A percentile compares a stretch with the other conserved stretches of the same genome.
Conservation (phyloP, 2,113 vertebrate genomes). For the Urocynchramus pylzowi region DNA sequence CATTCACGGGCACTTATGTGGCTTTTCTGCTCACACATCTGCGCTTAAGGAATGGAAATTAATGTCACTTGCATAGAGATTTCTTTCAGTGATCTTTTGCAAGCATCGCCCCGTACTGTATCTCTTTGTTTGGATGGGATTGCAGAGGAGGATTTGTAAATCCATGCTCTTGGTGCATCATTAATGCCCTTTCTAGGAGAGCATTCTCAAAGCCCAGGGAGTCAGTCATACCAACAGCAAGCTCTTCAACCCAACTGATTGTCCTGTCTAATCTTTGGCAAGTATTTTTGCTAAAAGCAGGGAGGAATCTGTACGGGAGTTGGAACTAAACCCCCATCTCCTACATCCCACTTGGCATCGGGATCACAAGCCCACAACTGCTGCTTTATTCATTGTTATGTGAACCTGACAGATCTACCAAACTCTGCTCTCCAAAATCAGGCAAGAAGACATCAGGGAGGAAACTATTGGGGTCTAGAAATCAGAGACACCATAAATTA, state of each 20-base stretch:
- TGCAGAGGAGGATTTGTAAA: not conserved
- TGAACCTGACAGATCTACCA: not conserved
- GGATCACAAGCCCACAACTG: not conserved
- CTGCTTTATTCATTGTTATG: not conserved
- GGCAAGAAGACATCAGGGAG: not conserved
- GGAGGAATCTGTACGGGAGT: not conserved
- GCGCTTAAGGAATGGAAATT: slow-evolving; percentile 10
- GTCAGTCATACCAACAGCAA: not conserved
- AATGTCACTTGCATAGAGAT: not conserved
- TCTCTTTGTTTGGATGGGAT: not conserved
- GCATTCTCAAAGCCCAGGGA: not conserved
- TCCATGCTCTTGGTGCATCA: not conserved
- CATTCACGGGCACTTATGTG: not conserved
- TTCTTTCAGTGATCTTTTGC: not conserved
- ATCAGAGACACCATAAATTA: not conserved
- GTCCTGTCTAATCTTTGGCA: not conserved
- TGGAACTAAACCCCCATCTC: not conserved
- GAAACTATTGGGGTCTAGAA: not conserved
- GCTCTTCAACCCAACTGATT: not conserved
- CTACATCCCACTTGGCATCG: not conserved
- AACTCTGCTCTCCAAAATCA: not conserved
- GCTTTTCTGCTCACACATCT: slow-evolving; percentile 39
- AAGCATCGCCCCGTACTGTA: not conserved
- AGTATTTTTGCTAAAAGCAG: not conserved
- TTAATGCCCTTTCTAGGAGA: not conserved